Base-by-base conservation (phyloP, 2,797 vertebrate genomes). In the Atherinosoma microstoma region DNA sequence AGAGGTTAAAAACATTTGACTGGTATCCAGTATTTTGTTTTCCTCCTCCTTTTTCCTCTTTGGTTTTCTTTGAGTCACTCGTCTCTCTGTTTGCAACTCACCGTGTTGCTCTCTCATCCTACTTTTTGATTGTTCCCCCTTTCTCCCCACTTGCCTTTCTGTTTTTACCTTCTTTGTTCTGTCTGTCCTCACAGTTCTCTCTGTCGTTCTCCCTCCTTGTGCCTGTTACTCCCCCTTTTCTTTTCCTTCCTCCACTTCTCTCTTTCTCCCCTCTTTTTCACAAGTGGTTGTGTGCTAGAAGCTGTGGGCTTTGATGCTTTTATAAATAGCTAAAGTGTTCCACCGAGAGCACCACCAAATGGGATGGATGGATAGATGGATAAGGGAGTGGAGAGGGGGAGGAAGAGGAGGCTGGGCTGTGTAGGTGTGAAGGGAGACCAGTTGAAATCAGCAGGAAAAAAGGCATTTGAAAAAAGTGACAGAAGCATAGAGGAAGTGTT, bases 241-340 rank as follows among this genome's bases (percentile, higher is more conserved):
- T 77, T 45, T 42, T 60, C 64, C 63, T 45, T 47, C 59, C 60
- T 57, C 56, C 38, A 29, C 49, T 34, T 30, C 34, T 38, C 36
- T 72, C 40, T 15, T 68, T 54, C 67, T 67, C 67, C 82, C 59
- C 59, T 58, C 63, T 78, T 72, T 20, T 80, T 83, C 84, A 85
- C 78, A 60, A 51, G 82, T 82, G 80, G 71, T 67, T 66, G 77
- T 75, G 67, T 84, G 80, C 81, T 91, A 83, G 87, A 89, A 90
- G 88, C 86, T 89, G 87, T 88, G 84, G 85, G 89, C 86, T 91
- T 91, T 90, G 92, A 90, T 90, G 90, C 78, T 87, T 91, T 92
- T 92, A 92, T 89, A 92, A 93, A 93, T 92, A 93, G 88, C 82
- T 74, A 84, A 89, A 93, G 88, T 91, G 92, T 89, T 91, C 87